These are phyloP conservation scores for Caloenas nicobarica DNA, from an alignment of 2,113 vertebrate genomes.

Conservation along the genomic window DNA sequence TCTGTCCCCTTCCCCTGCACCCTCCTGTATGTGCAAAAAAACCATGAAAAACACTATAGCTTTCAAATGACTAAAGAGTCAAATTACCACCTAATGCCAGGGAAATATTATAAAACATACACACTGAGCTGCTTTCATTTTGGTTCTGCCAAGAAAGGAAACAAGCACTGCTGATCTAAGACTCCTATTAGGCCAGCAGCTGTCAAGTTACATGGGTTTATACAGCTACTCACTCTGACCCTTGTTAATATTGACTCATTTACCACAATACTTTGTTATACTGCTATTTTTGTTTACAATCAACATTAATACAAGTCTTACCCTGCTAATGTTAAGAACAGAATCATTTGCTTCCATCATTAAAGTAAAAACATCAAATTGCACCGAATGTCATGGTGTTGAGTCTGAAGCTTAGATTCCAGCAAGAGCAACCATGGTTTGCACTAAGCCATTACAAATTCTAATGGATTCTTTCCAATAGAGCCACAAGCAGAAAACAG, in stretches of 20 bases:
- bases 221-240: neutral
- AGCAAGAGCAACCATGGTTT: neutral
- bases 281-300: neutral
- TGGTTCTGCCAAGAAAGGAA: slow-evolving; percentile 8
- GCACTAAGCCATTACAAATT: neutral
- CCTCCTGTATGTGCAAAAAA: neutral
- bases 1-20: neutral
- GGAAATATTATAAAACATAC: neutral
- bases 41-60: neutral
- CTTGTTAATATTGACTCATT: neutral
- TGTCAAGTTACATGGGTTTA: neutral
- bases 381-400: neutral
- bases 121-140: neutral
- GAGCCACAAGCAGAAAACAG: neutral
- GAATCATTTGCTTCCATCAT: neutral
- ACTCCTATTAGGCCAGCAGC: neutral
- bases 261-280: neutral
- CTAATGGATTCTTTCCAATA: neutral
- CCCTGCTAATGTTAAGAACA: neutral
- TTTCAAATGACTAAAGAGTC: neutral
- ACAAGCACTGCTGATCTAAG: neutral
- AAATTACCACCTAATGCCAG: neutral
- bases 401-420: neutral
- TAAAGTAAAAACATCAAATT: neutral
- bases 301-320: neutral